Evolutionary conservation across 2,888 invertebrate genomes (phyloP).

Genomic region (Cloeon dipterum): DNA sequence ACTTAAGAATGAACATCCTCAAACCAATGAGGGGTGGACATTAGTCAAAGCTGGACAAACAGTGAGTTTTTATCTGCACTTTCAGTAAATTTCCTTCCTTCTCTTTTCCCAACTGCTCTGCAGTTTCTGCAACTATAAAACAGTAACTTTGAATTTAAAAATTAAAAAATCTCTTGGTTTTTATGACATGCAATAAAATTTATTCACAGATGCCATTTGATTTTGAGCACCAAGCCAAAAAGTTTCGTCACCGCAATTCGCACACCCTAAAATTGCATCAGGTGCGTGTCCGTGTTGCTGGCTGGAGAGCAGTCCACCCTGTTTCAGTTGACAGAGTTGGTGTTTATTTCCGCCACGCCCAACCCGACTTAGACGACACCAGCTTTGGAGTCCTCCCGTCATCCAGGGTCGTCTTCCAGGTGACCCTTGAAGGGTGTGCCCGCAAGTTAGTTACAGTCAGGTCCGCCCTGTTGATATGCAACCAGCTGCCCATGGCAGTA

Average conservation of each 20-base stretch:
- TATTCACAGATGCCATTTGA: slow-evolving; percentile 43
- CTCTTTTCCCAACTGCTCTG: too few relatives aligned
- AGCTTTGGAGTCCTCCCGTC: slow-evolving; percentile 15
- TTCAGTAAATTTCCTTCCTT: too few relatives aligned
- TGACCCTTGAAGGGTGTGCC: slow-evolving; percentile 80
- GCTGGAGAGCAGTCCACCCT: slow-evolving; percentile 69
- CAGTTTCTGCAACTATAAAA: too few relatives aligned
- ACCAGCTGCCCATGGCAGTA: slow-evolving; percentile 47
- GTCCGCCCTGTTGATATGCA: slow-evolving; percentile 64
- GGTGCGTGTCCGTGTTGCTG: slow-evolving; percentile 68
- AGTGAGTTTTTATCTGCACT: too few relatives aligned
- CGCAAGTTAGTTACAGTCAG: slow-evolving; percentile 81
- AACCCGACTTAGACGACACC: slow-evolving; percentile 8
- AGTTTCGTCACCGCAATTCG: slow-evolving; percentile 36
- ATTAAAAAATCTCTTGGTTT: too few relatives aligned
- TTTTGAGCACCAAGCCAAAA: slow-evolving; percentile 45
- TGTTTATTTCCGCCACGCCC: slow-evolving; percentile 61
- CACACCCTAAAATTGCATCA: slow-evolving; percentile 65
- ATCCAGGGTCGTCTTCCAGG: slow-evolving; percentile 74
- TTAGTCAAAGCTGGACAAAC: too few relatives aligned
- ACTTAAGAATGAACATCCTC: neutral
- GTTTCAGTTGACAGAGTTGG: slow-evolving; percentile 93
- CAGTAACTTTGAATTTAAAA: too few relatives aligned
- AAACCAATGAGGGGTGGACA: neutral
- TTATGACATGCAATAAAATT: too few relatives aligned